Conservation (phyloP, 2,113 vertebrate genomes). For the Muntiacus reevesi region DNA sequence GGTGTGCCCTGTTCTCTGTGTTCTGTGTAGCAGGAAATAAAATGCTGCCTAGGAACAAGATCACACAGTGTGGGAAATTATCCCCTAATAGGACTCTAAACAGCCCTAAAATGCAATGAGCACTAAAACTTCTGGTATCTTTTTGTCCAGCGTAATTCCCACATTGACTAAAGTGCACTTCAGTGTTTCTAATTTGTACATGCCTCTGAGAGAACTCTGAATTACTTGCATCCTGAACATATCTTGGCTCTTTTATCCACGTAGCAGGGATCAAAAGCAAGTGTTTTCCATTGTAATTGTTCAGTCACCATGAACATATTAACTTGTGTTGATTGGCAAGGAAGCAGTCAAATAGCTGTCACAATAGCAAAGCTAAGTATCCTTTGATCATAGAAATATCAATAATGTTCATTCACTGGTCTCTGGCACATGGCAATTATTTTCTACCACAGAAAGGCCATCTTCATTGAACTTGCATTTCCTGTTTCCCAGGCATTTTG, state of each 20-base stretch:
- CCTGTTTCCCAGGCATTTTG: constrained; percentile 49
- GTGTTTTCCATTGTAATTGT: not conserved
- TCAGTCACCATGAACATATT: not conserved
- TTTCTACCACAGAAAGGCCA: not conserved
- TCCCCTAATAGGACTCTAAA: not conserved
- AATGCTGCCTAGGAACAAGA: not conserved
- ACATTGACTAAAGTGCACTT: not conserved
- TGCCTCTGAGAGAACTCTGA: not conserved
- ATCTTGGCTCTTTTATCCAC: not conserved
- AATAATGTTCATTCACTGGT: constrained; percentile 7
- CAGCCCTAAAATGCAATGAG: not conserved
- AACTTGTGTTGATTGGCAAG: constrained; percentile 16
- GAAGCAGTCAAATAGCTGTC: not conserved
- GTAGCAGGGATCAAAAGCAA: not conserved
- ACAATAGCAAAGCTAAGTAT: not conserved
- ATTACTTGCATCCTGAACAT: not conserved
- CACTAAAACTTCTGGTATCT: not conserved
- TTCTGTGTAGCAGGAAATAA: not conserved
- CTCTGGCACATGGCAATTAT: not conserved
- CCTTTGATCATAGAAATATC: constrained; percentile 13
- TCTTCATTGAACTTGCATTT: constrained; percentile 48
- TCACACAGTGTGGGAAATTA: not conserved
- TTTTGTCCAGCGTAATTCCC: not conserved
- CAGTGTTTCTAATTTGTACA: not conserved
- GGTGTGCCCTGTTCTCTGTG: not conserved